Evolutionary conservation across 2,888 invertebrate genomes (phyloP).

Genomic region (Coelogynopora nodosa): DNA sequence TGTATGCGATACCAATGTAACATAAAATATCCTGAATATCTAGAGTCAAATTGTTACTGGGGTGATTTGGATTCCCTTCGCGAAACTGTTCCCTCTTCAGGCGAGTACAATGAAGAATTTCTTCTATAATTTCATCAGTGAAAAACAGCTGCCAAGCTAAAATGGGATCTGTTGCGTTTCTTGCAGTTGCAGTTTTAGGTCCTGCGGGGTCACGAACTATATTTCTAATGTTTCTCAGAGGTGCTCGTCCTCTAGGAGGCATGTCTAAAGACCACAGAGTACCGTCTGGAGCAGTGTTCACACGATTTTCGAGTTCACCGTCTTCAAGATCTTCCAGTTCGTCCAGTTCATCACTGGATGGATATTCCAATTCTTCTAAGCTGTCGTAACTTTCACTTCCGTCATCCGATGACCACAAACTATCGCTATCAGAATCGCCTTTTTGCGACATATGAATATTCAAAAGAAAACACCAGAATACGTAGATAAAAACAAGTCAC

Average conservation of each 20-base stretch:
- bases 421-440: neutral
- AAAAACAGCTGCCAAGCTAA: neutral
- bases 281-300: neutral
- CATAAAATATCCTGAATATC: neutral
- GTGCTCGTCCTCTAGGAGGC: neutral
- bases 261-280: neutral
- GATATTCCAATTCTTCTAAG: neutral
- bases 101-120: neutral
- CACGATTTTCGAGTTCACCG: neutral
- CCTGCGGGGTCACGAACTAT: neutral
- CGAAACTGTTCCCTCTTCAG: neutral
- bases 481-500: neutral
- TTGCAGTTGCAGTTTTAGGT: neutral
- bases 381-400: neutral
- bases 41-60: neutral
- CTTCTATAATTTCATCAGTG: neutral
- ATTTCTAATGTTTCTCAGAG: neutral
- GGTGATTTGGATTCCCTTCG: neutral
- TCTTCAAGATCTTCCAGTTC: neutral
- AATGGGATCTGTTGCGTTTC: neutral
- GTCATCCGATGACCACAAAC: neutral
- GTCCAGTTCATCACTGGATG: neutral
- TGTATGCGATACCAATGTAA: neutral
- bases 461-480: neutral
- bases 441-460: neutral